Evolutionary conservation across 2,797 vertebrate genomes (phyloP).

Genomic region (Pangasius macronema): DNA sequence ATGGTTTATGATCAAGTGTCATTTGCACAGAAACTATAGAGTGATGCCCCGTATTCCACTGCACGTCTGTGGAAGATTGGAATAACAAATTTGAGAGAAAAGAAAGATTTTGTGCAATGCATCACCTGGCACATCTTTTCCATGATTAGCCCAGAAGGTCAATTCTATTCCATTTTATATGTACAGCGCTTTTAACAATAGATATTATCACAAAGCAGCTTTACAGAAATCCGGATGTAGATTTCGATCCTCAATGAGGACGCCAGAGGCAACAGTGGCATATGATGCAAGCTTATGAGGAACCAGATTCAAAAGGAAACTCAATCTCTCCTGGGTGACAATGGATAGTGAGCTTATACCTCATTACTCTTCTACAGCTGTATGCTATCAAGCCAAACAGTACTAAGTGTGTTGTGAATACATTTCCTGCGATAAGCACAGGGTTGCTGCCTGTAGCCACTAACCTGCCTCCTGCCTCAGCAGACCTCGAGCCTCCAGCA

Average conservation of each 20-base stretch:
- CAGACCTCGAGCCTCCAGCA: constrained; percentile 91
- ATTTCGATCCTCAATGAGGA: neutral
- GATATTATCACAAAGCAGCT: neutral
- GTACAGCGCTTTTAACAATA: neutral
- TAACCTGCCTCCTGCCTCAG: constrained; percentile 94
- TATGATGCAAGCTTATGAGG: neutral
- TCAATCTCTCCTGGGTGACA: neutral
- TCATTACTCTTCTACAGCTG: neutral
- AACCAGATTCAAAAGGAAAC: neutral
- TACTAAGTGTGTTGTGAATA: neutral
- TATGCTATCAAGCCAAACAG: neutral
- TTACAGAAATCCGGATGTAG: neutral
- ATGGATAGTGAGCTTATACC: neutral
- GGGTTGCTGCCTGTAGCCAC: constrained; percentile 2
- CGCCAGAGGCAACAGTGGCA: too few species aligned
- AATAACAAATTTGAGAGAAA: neutral
- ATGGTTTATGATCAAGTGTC: neutral
- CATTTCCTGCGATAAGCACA: neutral
- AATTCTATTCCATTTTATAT: neutral
- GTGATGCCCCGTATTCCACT: neutral
- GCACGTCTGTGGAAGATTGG: neutral
- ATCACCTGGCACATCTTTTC: neutral
- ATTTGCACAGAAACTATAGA: neutral
- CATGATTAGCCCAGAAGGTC: neutral
- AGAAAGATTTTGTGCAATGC: neutral